A percentile compares a stretch with the other conserved stretches of the same genome.
phyloP scores from a whole-genome alignment of 1,140 invertebrate genomes.

The Procambarus clarkii region DNA sequence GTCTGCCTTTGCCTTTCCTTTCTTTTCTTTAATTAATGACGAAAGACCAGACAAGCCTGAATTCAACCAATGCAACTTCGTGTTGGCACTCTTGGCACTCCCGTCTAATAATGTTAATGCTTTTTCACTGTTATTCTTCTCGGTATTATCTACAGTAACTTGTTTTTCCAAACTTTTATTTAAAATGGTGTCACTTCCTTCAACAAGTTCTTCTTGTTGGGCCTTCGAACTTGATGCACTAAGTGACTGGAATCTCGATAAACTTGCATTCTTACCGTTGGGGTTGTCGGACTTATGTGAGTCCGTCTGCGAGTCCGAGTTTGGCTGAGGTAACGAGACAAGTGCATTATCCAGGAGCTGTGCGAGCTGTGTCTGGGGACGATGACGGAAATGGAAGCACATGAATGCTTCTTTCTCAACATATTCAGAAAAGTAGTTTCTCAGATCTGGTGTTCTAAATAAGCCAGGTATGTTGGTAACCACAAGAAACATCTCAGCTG shows the following conservation, averaged over 20 bases:
- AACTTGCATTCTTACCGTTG: too few relatives aligned
- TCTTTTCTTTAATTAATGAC: conserved; percentile 38
- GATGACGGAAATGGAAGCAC: conserved; percentile 48
- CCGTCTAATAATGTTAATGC: too few relatives aligned
- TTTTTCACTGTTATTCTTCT: too few relatives aligned
- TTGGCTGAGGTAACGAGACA: not conserved
- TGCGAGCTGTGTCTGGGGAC: conserved; percentile 9
- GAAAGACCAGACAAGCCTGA: conserved; percentile 40
- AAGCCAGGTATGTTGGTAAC: conserved; percentile 18
- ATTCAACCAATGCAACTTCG: conserved; percentile 33
- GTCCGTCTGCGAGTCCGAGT: too few relatives aligned
- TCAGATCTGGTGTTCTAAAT: conserved; percentile 17
- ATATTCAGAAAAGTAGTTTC: conserved; percentile 43
- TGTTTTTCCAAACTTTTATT: too few relatives aligned
- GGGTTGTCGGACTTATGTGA: too few relatives aligned
- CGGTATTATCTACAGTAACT: too few relatives aligned
- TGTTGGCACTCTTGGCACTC: too few relatives aligned
- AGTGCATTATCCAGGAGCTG: not conserved
- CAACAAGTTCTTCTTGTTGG: too few relatives aligned
- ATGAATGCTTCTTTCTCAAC: conserved; percentile 32
- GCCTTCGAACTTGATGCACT: too few relatives aligned
- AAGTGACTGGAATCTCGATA: too few relatives aligned
- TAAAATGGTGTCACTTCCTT: too few relatives aligned
- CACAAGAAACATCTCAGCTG: conserved; percentile 17
- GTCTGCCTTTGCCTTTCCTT: conserved; percentile 8